These are phyloP conservation scores for Tenebrio molitor DNA, from an alignment of 1,140 invertebrate genomes.

Conservation along the genomic window DNA sequence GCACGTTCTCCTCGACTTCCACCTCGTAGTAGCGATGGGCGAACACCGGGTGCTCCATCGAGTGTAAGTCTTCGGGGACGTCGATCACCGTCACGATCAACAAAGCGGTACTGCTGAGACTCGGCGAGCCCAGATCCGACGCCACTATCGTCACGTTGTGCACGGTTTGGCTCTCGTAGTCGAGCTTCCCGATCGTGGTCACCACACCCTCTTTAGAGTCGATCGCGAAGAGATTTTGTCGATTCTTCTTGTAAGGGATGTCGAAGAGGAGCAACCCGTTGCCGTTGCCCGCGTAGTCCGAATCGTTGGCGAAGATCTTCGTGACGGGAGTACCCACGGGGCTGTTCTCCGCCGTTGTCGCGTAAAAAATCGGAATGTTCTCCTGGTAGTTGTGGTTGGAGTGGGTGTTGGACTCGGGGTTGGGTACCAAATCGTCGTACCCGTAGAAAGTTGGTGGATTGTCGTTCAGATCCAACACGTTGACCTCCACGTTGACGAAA, in stretches of 20 bases:
- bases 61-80: constrained; percentile 71
- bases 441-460: constrained; percentile 81
- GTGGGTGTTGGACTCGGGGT: constrained; percentile 67
- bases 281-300: constrained; percentile 86
- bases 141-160: constrained; percentile 86
- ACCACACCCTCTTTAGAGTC: constrained; percentile 86
- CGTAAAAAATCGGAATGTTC: constrained; percentile 77
- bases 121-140: constrained; percentile 86
- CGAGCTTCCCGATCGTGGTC: constrained; percentile 79
- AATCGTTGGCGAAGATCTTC: constrained; percentile 85
- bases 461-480: constrained; percentile 86
- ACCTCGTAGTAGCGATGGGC: constrained; percentile 83
- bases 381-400: constrained; percentile 70
- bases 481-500: constrained; percentile 82
- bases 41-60: constrained; percentile 73
- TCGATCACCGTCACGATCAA: constrained; percentile 78
- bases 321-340: constrained; percentile 78
- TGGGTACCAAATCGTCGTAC: constrained; percentile 73
- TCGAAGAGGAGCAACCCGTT: constrained; percentile 85
- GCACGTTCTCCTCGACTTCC: constrained; percentile 81
- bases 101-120: constrained; percentile 82
- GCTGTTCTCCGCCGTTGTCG: constrained; percentile 77
- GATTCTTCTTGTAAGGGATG: constrained; percentile 73
- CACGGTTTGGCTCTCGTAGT: constrained; percentile 76
- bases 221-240: constrained; percentile 79